These are phyloP conservation scores for Muntiacus muntjak DNA, from an alignment of 2,113 vertebrate species.

Conservation along the genomic window DNA sequence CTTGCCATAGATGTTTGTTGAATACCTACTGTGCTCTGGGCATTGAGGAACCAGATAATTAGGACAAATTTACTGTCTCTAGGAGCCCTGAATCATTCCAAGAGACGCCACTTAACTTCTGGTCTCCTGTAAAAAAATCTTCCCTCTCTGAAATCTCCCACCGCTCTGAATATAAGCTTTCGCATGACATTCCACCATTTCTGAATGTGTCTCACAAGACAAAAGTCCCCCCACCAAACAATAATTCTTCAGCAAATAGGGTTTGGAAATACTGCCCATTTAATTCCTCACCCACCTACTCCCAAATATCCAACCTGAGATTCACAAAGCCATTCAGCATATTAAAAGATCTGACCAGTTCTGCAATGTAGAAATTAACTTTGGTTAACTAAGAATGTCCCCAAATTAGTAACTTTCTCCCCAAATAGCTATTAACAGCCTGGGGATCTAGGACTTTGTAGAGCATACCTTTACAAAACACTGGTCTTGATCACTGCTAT, in stretches of 20 bases:
- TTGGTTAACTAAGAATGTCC: background rate
- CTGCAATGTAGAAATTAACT: background rate
- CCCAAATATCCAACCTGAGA: background rate
- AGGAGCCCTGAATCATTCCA: background rate
- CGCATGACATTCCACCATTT: background rate
- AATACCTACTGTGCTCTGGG: background rate
- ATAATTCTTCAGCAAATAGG: background rate
- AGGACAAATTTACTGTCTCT: background rate
- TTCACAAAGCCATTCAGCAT: background rate
- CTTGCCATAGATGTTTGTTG: background rate
- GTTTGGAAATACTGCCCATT: background rate
- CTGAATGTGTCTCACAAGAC: background rate
- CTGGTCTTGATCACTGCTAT: background rate
- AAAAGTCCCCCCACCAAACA: background rate
- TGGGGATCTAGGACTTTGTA: background rate
- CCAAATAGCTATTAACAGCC: background rate
- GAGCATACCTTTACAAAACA: background rate
- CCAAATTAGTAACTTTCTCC: background rate
- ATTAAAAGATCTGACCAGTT: background rate
- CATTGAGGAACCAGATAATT: background rate
- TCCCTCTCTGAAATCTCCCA: background rate
- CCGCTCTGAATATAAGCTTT: background rate
- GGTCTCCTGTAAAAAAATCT: background rate
- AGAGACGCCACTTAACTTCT: background rate
- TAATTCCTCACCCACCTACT: background rate